These are phyloP conservation scores for Chaetura pelagica DNA, from an alignment of 2,113 vertebrate species.

Conservation along the genomic window DNA sequence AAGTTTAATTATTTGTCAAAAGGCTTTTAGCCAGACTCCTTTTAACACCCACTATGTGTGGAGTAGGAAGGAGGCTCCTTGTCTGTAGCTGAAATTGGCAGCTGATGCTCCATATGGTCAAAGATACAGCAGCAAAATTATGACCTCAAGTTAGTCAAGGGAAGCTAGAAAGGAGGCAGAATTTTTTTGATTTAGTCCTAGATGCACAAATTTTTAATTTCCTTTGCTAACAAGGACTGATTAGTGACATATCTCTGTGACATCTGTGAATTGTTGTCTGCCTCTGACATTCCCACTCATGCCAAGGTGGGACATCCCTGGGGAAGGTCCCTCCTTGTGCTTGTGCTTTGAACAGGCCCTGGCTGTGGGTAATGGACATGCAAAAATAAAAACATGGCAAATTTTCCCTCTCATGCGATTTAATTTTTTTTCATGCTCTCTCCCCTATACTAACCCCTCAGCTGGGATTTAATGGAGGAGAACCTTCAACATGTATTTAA, in stretches of 20 bases:
- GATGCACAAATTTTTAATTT: not conserved
- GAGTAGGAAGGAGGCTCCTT: not conserved
- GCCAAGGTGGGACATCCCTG: not conserved
- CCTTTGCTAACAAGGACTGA: not conserved
- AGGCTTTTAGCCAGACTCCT: not conserved
- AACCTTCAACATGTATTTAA: not conserved
- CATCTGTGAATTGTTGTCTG: not conserved
- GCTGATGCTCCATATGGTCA: not conserved
- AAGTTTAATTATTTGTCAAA: not conserved
- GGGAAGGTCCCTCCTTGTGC: not conserved
- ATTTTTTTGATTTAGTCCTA: not conserved
- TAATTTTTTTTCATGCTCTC: not conserved
- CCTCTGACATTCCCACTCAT: not conserved
- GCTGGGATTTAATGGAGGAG: not conserved
- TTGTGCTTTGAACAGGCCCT: not conserved
- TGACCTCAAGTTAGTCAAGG: not conserved
- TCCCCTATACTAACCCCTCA: not conserved
- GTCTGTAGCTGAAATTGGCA: not conserved
- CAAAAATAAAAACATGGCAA: not conserved
- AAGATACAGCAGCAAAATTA: not conserved
- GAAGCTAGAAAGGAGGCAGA: not conserved
- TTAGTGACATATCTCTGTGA: not conserved
- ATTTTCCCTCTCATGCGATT: not conserved
- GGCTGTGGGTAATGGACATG: not conserved
- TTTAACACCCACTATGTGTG: not conserved